These are phyloP conservation scores for Syrrhaptes paradoxus DNA, from an alignment of 2,113 vertebrate genomes.

Conservation along the genomic window DNA sequence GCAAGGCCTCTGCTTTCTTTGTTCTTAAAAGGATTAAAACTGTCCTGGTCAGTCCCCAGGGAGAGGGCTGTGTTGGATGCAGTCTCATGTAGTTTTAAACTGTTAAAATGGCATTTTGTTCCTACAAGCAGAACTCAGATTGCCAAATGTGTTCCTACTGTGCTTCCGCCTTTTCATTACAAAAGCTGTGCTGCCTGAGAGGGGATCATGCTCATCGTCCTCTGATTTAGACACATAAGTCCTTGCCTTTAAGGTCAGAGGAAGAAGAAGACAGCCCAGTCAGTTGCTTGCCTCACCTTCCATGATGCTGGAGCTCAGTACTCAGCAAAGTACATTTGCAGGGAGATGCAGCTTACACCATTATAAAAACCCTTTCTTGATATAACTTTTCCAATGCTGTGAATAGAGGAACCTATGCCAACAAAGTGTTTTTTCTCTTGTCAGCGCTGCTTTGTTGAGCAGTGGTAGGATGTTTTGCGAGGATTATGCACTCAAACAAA, in stretches of 20 bases:
- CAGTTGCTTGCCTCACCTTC: not conserved
- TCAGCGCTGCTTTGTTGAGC: not conserved
- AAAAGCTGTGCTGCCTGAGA: not conserved
- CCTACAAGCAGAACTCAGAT: not conserved
- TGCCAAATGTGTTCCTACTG: not conserved
- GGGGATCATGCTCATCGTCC: not conserved
- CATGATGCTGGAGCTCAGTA: not conserved
- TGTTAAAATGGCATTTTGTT: conserved; percentile 10
- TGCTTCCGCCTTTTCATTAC: not conserved
- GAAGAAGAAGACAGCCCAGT: not conserved
- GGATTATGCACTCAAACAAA: not conserved
- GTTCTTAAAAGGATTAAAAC: conserved; percentile 17
- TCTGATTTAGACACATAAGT: not conserved
- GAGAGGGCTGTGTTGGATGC: not conserved
- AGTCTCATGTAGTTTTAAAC: not conserved
- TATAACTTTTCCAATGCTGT: not conserved
- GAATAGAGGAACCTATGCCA: not conserved
- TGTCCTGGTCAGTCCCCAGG: not conserved
- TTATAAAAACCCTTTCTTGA: not conserved
- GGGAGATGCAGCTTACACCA: not conserved
- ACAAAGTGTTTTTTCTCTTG: not conserved
- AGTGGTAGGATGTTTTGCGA: not conserved
- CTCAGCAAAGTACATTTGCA: not conserved
- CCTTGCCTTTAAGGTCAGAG: not conserved
- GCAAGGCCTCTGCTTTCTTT: not conserved